Evolutionary conservation across 2,888 invertebrate species (phyloP).

Genomic region (Eristalinus aeneus): DNA sequence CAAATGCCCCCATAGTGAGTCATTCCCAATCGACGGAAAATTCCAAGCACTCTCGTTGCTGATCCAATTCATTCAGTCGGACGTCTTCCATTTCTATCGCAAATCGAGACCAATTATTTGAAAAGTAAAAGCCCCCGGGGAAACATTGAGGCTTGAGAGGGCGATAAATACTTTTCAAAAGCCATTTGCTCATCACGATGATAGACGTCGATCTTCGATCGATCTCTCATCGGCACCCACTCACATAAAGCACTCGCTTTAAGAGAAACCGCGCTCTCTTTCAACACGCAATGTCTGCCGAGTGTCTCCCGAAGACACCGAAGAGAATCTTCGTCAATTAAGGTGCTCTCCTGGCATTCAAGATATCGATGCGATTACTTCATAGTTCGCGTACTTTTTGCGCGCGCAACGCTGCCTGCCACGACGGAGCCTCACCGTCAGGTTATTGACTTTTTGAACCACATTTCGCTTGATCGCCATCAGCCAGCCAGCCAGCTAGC

Average conservation of each 20-base stretch:
- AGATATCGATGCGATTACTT: constrained; percentile 67
- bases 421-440: constrained; percentile 1
- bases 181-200: constrained; percentile 36
- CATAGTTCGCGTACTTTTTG: constrained; percentile 54
- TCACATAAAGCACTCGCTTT: neutral
- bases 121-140: constrained; percentile 30
- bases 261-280: constrained; percentile 8
- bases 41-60: neutral
- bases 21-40: neutral
- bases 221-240: constrained; percentile 1
- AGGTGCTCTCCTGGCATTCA: constrained; percentile 34
- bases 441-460: constrained; percentile 72
- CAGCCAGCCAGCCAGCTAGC: constrained; percentile 3
- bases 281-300: neutral
- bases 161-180: constrained; percentile 8
- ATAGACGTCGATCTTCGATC: constrained; percentile 2
- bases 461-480: constrained; percentile 66
- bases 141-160: constrained; percentile 10
- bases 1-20: neutral
- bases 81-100: neutral
- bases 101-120: neutral
- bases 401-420: constrained; percentile 37
- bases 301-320: neutral
- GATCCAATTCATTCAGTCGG: neutral
- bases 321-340: neutral